phyloP scores from a whole-genome alignment of 2,113 vertebrate species.

The Anthoscopus minutus region DNA sequence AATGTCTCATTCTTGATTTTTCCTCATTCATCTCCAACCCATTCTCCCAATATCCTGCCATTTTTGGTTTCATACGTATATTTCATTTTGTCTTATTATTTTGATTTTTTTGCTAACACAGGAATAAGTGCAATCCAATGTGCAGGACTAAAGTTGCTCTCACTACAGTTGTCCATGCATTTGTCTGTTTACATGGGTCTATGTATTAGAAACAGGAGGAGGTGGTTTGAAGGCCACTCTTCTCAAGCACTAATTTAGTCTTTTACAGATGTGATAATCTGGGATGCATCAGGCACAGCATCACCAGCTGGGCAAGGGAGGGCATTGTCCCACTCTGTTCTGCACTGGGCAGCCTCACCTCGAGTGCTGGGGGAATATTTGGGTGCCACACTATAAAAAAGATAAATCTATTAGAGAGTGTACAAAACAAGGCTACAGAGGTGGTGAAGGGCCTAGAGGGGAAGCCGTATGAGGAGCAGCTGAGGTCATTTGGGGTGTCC shows the following conservation, averaged over 20 bases:
- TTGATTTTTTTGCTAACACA: neutral
- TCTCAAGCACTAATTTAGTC: neutral
- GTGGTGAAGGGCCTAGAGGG: neutral
- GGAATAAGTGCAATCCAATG: neutral
- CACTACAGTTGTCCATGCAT: neutral
- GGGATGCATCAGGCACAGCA: neutral
- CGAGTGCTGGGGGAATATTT: fast-evolving
- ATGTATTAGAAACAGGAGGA: neutral
- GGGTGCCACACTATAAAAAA: neutral
- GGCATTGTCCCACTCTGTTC: fast-evolving
- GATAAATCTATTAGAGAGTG: neutral
- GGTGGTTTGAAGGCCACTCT: neutral
- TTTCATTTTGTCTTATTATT: neutral
- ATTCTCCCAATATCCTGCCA: neutral
- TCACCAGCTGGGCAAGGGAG: fast-evolving
- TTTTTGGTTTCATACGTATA: neutral
- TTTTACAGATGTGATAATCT: neutral
- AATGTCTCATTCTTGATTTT: neutral
- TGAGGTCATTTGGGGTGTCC: neutral
- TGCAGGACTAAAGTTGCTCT: neutral
- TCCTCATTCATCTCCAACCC: neutral
- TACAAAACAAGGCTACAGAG: neutral
- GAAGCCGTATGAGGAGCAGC: fast-evolving
- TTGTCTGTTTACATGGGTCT: neutral
- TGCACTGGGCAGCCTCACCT: fast-evolving